Base-by-base conservation (phyloP, 2,888 invertebrate species). In the Lycocerus yunnanus region DNA sequence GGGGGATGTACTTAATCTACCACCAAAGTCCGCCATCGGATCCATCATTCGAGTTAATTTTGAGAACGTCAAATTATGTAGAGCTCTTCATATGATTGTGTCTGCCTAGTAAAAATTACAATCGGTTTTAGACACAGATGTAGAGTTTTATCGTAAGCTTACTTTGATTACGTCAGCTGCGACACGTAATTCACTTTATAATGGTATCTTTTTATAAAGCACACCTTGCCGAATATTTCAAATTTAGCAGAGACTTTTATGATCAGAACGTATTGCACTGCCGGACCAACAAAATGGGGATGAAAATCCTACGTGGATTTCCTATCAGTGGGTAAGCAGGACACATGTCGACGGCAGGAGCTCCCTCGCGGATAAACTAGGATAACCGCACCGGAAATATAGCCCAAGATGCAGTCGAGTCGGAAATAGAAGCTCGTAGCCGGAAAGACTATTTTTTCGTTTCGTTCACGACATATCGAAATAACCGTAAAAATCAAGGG, bases 331-430 rank as follows among this genome's bases (percentile, higher is more conserved):
- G 89, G 89, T 90, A 87, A 88, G 88, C 90, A 84, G 85, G 86
- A 90, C 89, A 90, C 88, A 88, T 88, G 88, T 88, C 86, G 85
- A 84, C 86, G 85, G 84, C 84, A 88, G 88, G 88, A 88, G 88
- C 89, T 90, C 89, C 89, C 89, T 86, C 87, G 87, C 88, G 88
- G 88, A 88, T 89, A 88, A 89, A 88, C 86, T 85, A 86, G 88
- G 88, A 89, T 89, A 89, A 89, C 89, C 87, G 86, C 87, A 85
- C 87, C 88, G 89, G 89, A 90, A 88, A 88, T 89, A 88, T 86
- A 88, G 85, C 83, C 83, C 83, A 82, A 84, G 85, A 85, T 84
- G 83, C 83, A 84, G 81, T 80, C 83, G 83, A 82, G 86, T 86
- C 88, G 89, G 89, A 89, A 88, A 89, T 89, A 85, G 88, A 88